Base-by-base conservation (phyloP, 2,888 invertebrate species). In the Oscheius sp. region DNA sequence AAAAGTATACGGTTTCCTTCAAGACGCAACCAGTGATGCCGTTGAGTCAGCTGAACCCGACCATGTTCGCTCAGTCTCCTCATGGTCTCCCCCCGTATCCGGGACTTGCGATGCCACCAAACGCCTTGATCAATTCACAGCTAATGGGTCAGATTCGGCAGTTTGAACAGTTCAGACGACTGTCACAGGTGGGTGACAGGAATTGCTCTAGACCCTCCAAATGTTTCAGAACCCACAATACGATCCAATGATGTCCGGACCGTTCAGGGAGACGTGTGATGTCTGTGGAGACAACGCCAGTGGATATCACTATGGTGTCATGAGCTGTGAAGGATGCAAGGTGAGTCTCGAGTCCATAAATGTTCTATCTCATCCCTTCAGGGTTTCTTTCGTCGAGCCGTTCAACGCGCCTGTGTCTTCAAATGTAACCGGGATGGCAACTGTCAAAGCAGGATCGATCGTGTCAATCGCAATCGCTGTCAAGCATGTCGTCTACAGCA, bases 311-410 rank as follows among this genome's bases (percentile, higher is more conserved):
- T 85, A 85, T 63, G 84, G 84, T 32, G 85, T 81, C 13, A 73
- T 80, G 75, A 82, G 81, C 74, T 84, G 84, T 70, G 84, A 84
- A 47, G 84, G 84, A 50, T 84, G 84, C 73, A 84, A 84, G 65
- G 79, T 79, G 11, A 73, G 63, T 60, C 11, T 50, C 53, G 50
- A 35, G 4, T 7, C n/a, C 29, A 35, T 21, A 21, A 21, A 21
- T 21, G 9, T 21, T 55, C 21, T n/a, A 55, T 21, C 21, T 9
- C 21, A 2, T 21, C 9, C 13, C 68, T 81, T 33, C 73, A 84
- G 84, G 86, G 86, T 32, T 86, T 86, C 74, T 86, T 86, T 74
- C 83, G 86, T 2, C 80, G 86, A 32, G 77, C 81, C 3, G 85
- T 86, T 1, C 84, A 86, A 60, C 79, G 78, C 65, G 70, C 76